phyloP scores from a whole-genome alignment of 2,888 invertebrate genomes.

The Drosophila niveifrons region DNA sequence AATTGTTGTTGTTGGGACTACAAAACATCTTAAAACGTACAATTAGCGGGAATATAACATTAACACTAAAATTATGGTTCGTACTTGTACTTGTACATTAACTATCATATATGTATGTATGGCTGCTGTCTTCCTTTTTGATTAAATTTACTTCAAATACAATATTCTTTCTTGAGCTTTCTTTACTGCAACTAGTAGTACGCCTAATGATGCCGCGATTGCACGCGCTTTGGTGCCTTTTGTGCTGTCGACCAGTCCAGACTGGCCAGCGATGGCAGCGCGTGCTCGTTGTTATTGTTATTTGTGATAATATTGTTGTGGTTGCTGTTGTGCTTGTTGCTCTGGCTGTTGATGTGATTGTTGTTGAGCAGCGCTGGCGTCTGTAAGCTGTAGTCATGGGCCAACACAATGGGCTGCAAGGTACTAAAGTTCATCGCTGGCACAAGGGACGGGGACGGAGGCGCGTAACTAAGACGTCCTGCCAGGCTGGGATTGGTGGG shows the following conservation, averaged over 20 bases:
- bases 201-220: slow-evolving; percentile 64
- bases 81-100: slow-evolving; percentile 11
- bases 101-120: slow-evolving; percentile 27
- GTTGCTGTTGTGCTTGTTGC: slow-evolving; percentile 29
- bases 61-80: slow-evolving; percentile 36
- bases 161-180: slow-evolving; percentile 41
- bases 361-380: slow-evolving; percentile 57
- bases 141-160: slow-evolving; percentile 12
- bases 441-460: slow-evolving; percentile 47
- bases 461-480: slow-evolving; percentile 61
- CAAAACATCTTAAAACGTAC: slow-evolving; percentile 48
- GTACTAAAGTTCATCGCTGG: slow-evolving; percentile 62
- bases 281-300: slow-evolving; percentile 42
- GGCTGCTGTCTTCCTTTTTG: slow-evolving; percentile 32
- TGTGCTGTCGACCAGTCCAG: slow-evolving; percentile 71
- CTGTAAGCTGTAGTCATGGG: slow-evolving; percentile 69
- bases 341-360: slow-evolving; percentile 33
- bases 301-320: slow-evolving; percentile 30
- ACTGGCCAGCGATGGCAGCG: slow-evolving; percentile 60
- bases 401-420: slow-evolving; percentile 65
- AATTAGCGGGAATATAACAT: slow-evolving; percentile 52
- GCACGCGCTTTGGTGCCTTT: slow-evolving; percentile 62
- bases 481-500: slow-evolving; percentile 59
- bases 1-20: slow-evolving; percentile 15
- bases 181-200: slow-evolving; percentile 28